Percentiles rank a stretch among this genome's conserved stretches.
Evolutionary conservation across 1,140 invertebrate genomes (phyloP).

Genomic region (Drosophila kohkoa): DNA sequence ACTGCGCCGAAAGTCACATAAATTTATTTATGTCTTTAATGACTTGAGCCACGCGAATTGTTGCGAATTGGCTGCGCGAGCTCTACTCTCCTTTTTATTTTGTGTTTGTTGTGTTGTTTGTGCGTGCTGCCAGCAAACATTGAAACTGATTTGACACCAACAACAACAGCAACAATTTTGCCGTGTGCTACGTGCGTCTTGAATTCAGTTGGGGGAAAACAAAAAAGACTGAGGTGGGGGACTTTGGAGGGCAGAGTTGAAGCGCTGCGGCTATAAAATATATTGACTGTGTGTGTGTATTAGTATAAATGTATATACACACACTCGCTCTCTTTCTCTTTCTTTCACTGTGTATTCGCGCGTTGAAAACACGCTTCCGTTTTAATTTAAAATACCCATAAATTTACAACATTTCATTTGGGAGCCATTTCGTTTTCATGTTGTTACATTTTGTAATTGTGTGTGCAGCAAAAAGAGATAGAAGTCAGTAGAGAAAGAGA

Average conservation of each 20-base stretch:
- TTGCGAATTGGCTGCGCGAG: slow-evolving; percentile 63
- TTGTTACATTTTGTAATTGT: slow-evolving; percentile 83
- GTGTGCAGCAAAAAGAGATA: slow-evolving; percentile 34
- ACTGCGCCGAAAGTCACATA: slow-evolving; percentile 78
- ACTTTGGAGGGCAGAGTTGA: slow-evolving; percentile 21
- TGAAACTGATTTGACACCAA: slow-evolving; percentile 78
- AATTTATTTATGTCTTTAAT: slow-evolving; percentile 84
- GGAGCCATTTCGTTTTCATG: slow-evolving; percentile 83
- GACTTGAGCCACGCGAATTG: slow-evolving; percentile 79
- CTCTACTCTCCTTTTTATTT: slow-evolving; percentile 33
- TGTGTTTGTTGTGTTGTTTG: slow-evolving; percentile 48
- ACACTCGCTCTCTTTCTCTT: slow-evolving; percentile 5
- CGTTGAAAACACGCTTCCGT: slow-evolving; percentile 84
- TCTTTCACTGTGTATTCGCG: slow-evolving; percentile 45
- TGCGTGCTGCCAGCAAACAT: slow-evolving; percentile 70
- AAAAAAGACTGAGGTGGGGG: not conserved
- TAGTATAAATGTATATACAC: slow-evolving; percentile 27
- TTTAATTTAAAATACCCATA: slow-evolving; percentile 85
- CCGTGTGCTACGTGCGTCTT: slow-evolving; percentile 81
- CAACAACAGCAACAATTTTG: slow-evolving; percentile 49
- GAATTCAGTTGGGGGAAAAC: slow-evolving; percentile 36
- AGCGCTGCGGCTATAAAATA: slow-evolving; percentile 74
- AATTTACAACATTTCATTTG: slow-evolving; percentile 84
- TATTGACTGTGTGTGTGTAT: slow-evolving; percentile 70
- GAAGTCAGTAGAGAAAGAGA: not conserved